Evolutionary conservation across 23 tunicate species (phyloP).

Genomic region (Botrylloides violaceus): DNA sequence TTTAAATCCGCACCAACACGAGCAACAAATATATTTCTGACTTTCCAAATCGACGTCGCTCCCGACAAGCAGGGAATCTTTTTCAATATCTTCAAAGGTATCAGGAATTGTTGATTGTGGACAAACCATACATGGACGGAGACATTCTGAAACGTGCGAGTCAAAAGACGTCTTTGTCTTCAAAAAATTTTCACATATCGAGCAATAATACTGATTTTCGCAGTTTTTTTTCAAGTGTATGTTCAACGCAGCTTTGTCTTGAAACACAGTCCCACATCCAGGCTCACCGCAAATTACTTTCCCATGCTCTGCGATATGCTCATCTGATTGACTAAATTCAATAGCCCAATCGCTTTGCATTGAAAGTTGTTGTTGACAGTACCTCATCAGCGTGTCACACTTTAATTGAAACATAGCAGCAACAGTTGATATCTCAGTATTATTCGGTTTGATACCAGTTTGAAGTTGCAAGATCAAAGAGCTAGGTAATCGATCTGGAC

Average conservation of each 20-base stretch:
- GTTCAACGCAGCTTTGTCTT: slow-evolving; percentile 20
- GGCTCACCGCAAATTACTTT: slow-evolving; percentile 37
- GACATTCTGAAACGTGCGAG: slow-evolving; percentile 13
- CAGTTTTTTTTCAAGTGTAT: slow-evolving; percentile 36
- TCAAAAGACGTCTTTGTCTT: slow-evolving; percentile 32
- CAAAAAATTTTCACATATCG: slow-evolving; percentile 30
- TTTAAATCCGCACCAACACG: slow-evolving; percentile 30
- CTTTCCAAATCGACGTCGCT: background rate
- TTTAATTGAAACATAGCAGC: background rate
- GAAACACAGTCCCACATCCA: slow-evolving; percentile 50
- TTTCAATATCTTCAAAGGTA: background rate
- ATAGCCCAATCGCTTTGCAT: background rate
- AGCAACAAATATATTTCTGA: slow-evolving; percentile 27
- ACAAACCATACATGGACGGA: background rate
- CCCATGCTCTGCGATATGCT: background rate
- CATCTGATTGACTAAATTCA: background rate
- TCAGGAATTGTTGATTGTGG: background rate
- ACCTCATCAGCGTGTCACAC: background rate
- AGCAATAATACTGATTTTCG: slow-evolving; percentile 36
- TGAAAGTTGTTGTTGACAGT: background rate
- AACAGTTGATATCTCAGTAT: background rate
- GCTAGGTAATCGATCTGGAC: background rate
- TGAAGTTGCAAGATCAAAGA: background rate
- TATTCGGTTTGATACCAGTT: background rate
- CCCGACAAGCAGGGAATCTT: background rate